These are phyloP conservation scores for Drosophila parabipectinata DNA, from an alignment of 1,140 invertebrate genomes.

Conservation along the genomic window DNA sequence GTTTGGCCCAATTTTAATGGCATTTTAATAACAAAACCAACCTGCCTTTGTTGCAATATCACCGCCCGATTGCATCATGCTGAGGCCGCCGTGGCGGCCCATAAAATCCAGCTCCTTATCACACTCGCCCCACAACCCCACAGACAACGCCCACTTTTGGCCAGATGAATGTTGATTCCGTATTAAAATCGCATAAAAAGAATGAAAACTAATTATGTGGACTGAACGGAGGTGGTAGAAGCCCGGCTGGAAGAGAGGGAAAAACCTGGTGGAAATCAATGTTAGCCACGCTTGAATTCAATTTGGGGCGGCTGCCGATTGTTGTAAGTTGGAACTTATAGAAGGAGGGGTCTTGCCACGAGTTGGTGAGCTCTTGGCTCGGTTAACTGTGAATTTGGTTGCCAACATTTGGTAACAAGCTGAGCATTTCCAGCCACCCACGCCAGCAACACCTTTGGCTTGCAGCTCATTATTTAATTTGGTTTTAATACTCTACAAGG, in stretches of 20 bases:
- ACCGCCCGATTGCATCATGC: conserved; percentile 68
- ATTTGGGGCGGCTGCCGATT: conserved; percentile 60
- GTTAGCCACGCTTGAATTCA: conserved; percentile 73
- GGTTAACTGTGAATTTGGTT: conserved; percentile 25
- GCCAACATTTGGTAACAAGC: conserved; percentile 40
- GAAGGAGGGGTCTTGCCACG: conserved; percentile 11
- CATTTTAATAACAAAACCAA: conserved; percentile 70
- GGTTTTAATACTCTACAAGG: conserved; percentile 36
- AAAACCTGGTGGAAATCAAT: conserved; percentile 57
- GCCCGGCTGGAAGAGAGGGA: not conserved
- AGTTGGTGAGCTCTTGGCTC: conserved; percentile 1
- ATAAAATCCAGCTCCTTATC: conserved; percentile 60
- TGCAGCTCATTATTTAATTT: conserved; percentile 57
- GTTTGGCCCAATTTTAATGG: conserved; percentile 73
- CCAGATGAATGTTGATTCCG: conserved; percentile 50
- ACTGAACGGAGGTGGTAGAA: not conserved
- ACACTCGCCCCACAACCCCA: conserved; percentile 29
- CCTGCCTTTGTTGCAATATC: conserved; percentile 63
- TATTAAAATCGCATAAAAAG: conserved; percentile 74
- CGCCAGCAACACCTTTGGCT: conserved; percentile 35
- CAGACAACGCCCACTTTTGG: conserved; percentile 56
- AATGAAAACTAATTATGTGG: conserved; percentile 69
- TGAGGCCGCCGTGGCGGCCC: conserved; percentile 6
- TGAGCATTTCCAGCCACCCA: conserved; percentile 51
- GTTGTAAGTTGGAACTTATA: conserved; percentile 57